Base-by-base conservation (phyloP, 2,797 vertebrate species). In the Coreius guichenoti region DNA sequence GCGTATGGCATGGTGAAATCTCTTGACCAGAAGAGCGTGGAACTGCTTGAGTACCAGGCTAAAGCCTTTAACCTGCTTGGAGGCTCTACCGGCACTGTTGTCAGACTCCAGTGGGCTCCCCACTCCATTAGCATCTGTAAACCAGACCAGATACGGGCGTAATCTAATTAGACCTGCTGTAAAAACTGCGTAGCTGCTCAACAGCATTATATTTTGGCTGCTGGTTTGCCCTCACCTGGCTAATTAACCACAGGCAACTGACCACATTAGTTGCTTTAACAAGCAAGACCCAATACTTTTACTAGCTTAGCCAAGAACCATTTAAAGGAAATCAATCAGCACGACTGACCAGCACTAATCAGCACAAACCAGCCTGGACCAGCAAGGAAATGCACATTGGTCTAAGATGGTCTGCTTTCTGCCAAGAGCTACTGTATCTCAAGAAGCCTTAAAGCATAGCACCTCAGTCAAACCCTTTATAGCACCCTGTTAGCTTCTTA, bases 21-120 rank as follows among this genome's bases (percentile, higher is more conserved):
- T 93, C 92, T 99, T 99, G 86, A 97, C 93, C 21, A 99, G 92
- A 90, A 99, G 93, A 0, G 97, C 98, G 11, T 96, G 94, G 86
- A 97, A 94, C 84, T 99, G 98, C 89, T 98, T 98, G 56, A 91
- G 11, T 43, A 95, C 31, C 14, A 97, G 95, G 21, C 83, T 85
- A 0, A 85, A 81, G 6, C 96, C 97, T 78, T 96, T 96, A 87
- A 97, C 96, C 90, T 97, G 96, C 2, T 3, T 84, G 68, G 95
- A 94, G 17, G 95, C 92, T 81, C 88, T 95, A 21, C 95, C 96
- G 45, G 90, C 92, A 0, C 87, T 93, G 86, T 89, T 92, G 36
- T 92, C 93, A 1, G 90, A 82, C 0, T 89, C 89, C 2, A 8
- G 86, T 0, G 67, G 79, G 33, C 78, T 39, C 2, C 56, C 83